Base-by-base conservation (phyloP, 2,797 vertebrate species). In the Sciurus carolinensis region DNA sequence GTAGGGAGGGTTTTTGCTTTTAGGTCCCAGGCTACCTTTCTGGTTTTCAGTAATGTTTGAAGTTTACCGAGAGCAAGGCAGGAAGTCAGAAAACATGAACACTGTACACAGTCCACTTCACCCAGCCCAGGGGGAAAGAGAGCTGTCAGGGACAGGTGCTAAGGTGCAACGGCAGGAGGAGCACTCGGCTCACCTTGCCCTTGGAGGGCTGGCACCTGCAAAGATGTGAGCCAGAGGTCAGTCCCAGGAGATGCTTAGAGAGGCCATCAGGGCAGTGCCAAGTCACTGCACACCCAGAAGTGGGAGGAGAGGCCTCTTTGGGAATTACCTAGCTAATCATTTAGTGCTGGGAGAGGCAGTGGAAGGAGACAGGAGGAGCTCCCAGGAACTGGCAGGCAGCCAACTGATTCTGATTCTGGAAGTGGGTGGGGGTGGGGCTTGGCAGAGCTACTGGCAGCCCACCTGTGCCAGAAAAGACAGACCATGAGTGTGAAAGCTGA, bases 271-370 rank as follows among this genome's bases (percentile, higher is more conserved):
- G 75, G 66, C 62, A 80, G 72, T 73, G 73, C 24, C 82, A 24
- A 28, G 9, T 73, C 75, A 81, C 22, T 7, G 24, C 72, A 76
- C 7, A 11, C 3, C 42, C 20, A 67, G 42, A 64, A 83, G 22
- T 26, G 0, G 71, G 15, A 50, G 22, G 26, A 52, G 86, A 85
- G 7, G 10, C 71, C 33, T 44, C 67, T 39, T 24, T 75, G 50
- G 77, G 47, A 79, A 91, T 87, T 42, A 91, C 66, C 47, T 93
- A 9, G 72, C 52, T 93, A 94, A 93, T 97, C 83, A 93, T 84
- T 90, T 39, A 84, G 72, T 47, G 9, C 22, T 28, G 44, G 42
- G 30, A 9, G 67, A 64, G 39, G n/a, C 57, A 15, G 24, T 28
- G 8, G 52, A 54, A 30, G 3, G 47, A 89, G 50, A 73, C 10